Percentiles rank a stretch among this genome's conserved stretches.
These are phyloP conservation scores for Poicephalus meyeri DNA, from an alignment of 2,113 vertebrate species.

Conservation along the genomic window DNA sequence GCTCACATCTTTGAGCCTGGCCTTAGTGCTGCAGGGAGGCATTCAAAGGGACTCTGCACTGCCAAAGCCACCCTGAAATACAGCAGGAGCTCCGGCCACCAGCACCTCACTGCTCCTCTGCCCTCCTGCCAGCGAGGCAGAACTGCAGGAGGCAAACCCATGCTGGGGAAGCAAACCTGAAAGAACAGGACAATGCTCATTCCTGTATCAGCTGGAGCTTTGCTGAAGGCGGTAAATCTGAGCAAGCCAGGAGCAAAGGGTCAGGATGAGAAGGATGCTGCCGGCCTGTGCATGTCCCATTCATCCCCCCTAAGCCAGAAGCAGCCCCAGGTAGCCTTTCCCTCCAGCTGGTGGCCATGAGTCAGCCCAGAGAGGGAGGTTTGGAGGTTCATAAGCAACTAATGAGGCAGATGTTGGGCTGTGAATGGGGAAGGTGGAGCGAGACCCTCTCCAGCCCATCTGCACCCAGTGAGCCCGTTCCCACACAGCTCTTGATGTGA, in stretches of 20 bases:
- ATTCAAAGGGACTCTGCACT: background rate
- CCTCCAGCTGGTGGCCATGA: background rate
- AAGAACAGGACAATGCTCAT: fast-evolving
- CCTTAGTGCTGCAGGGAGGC: background rate
- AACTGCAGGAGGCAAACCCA: background rate
- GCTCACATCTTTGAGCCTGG: background rate
- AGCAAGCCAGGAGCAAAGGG: background rate
- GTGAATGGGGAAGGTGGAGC: background rate
- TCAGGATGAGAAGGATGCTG: background rate
- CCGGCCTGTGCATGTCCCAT: background rate
- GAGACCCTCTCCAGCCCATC: background rate
- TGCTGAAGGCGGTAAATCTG: fast-evolving
- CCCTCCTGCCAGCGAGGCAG: background rate
- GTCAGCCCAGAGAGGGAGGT: background rate
- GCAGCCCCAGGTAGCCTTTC: background rate
- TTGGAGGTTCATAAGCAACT: background rate
- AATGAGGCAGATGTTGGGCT: background rate
- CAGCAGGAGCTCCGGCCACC: fast-evolving
- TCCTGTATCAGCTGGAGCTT: background rate
- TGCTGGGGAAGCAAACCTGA: background rate
- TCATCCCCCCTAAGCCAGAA: background rate
- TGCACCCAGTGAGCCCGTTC: background rate
- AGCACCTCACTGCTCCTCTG: background rate
- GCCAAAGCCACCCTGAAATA: background rate
- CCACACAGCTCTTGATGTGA: background rate